Evolutionary conservation across 2,888 invertebrate genomes (phyloP).

Genomic region (Eulithis testata): DNA sequence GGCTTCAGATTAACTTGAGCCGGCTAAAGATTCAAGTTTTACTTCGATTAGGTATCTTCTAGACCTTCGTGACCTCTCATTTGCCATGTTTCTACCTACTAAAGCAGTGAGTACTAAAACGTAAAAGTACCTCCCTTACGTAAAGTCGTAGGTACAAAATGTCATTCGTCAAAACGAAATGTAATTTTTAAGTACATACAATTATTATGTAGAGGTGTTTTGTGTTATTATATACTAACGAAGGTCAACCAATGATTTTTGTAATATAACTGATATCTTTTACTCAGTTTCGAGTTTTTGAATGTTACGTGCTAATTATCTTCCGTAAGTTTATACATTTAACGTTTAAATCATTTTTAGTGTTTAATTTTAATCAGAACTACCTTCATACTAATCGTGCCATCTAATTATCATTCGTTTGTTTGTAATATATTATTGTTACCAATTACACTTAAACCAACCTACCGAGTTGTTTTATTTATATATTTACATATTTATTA

Average conservation of each 20-base stretch:
- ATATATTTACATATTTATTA: not conserved
- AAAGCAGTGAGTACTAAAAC: too few relatives aligned
- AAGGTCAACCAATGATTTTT: constrained; percentile 12
- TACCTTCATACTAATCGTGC: constrained; percentile 52
- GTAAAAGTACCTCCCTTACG: too few relatives aligned
- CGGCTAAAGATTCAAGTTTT: too few relatives aligned
- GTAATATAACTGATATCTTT: not conserved
- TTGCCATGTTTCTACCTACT: not conserved
- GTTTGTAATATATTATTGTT: constrained; percentile 56
- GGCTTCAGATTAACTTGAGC: not conserved
- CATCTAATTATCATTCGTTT: constrained; percentile 52
- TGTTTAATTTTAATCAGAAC: constrained; percentile 20
- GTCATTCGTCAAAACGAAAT: too few relatives aligned
- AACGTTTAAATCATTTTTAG: constrained; percentile 19
- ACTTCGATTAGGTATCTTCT: not conserved
- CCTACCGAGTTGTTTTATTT: constrained; percentile 41
- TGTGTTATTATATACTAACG: not conserved
- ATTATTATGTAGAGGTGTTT: too few relatives aligned
- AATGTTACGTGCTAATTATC: not conserved
- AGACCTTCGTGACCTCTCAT: constrained; percentile 14
- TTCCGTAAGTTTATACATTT: not conserved
- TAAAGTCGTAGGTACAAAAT: too few relatives aligned
- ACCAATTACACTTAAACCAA: constrained; percentile 54
- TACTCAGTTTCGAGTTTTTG: not conserved
- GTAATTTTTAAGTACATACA: too few relatives aligned